Evolutionary conservation across 2,113 vertebrate species (phyloP).

Genomic region (Lophius piscatorius): DNA sequence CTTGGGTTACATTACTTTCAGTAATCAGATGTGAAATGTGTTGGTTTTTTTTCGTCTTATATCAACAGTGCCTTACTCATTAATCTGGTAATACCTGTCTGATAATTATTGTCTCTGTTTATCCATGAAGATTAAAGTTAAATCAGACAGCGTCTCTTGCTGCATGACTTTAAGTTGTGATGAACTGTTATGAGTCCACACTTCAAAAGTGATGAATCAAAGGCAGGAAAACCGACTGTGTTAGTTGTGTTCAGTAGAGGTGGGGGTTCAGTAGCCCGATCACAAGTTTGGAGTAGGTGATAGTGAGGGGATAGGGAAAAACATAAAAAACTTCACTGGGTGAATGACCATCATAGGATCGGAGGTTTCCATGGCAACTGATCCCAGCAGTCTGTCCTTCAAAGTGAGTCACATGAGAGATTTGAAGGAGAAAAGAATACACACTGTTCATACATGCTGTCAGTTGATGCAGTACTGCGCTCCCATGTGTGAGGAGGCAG

Average conservation of each 20-base stretch:
- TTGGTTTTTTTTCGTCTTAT: background rate
- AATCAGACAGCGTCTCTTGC: conserved; percentile 16
- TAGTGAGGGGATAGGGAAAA: background rate
- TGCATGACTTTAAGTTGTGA: conserved; percentile 61
- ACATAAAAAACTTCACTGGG: conserved; percentile 43
- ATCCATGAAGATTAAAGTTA: conserved; percentile 14
- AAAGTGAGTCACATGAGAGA: conserved; percentile 82
- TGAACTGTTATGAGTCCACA: conserved; percentile 16
- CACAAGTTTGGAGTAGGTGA: conserved; percentile 28
- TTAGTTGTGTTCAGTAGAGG: conserved; percentile 26
- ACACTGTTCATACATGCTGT: conserved; percentile 61
- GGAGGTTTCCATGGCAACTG: conserved; percentile 81
- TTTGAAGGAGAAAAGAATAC: conserved; percentile 71
- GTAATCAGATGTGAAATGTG: conserved; percentile 1
- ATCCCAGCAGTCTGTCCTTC: conserved; percentile 81
- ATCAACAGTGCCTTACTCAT: background rate
- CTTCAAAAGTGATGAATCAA: conserved; percentile 1
- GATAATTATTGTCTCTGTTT: background rate
- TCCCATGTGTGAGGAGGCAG: conserved; percentile 3
- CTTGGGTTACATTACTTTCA: background rate
- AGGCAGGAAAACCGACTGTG: background rate
- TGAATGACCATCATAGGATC: conserved; percentile 83
- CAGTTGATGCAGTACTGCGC: conserved; percentile 18
- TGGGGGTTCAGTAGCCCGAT: conserved; percentile 32
- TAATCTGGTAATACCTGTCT: background rate